Conservation (phyloP, 1,140 invertebrate genomes). For the Penaeus japonicus region DNA sequence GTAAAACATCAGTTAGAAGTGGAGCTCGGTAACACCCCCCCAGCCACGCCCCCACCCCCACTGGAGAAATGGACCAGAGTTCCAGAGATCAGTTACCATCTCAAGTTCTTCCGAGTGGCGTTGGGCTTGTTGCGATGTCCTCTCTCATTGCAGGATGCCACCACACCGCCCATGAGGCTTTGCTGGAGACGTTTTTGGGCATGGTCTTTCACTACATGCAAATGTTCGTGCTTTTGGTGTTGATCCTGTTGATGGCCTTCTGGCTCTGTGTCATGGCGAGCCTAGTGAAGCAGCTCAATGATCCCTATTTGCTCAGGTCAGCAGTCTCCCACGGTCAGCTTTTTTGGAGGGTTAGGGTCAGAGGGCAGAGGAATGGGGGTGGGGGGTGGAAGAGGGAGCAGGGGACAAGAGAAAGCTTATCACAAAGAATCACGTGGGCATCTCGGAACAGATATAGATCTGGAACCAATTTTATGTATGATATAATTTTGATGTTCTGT, state of each 20-base stretch:
- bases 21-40: too few species aligned
- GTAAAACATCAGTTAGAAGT: too few species aligned
- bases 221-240: slow-evolving; percentile 46
- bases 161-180: slow-evolving; percentile 16
- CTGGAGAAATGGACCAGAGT: too few species aligned
- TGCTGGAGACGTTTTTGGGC: slow-evolving; percentile 31
- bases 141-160: slow-evolving; percentile 39
- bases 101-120: not conserved
- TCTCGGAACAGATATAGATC: too few species aligned
- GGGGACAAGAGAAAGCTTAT: too few species aligned
- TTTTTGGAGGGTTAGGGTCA: not conserved
- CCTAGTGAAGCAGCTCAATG: slow-evolving; percentile 59
- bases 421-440: too few species aligned
- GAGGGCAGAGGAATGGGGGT: too few species aligned
- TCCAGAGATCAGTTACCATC: not conserved
- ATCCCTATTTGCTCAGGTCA: slow-evolving; percentile 45
- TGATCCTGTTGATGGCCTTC: slow-evolving; percentile 46
- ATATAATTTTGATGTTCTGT: too few species aligned
- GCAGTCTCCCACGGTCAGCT: not conserved
- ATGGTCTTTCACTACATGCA: slow-evolving; percentile 45
- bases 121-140: slow-evolving; percentile 34
- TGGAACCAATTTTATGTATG: too few species aligned
- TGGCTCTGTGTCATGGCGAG: slow-evolving; percentile 58
- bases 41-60: too few species aligned
- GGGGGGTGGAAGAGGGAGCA: too few species aligned